These are phyloP conservation scores for Schizopygopsis pylzovi DNA, from an alignment of 2,797 vertebrate species.

Conservation along the genomic window DNA sequence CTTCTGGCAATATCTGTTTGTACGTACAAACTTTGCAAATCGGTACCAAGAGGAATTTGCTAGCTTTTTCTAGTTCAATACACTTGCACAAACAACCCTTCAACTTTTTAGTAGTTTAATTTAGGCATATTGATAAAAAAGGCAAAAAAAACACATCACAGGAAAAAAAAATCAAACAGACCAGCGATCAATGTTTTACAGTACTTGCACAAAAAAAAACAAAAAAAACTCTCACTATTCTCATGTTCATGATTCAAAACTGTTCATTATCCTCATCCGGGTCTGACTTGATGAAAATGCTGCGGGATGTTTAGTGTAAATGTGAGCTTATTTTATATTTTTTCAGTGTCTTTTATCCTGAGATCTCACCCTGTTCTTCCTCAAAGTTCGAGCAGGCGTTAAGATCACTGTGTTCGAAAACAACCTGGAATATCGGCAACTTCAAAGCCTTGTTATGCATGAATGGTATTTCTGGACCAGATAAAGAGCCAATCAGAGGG, in stretches of 20 bases:
- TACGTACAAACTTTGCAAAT: slow-evolving; percentile 10
- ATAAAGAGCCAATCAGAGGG: slow-evolving; percentile 74
- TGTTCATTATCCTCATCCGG: background rate
- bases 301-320: background rate
- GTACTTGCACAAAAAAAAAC: background rate
- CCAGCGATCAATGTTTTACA: slow-evolving; percentile 20
- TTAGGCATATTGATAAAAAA: slow-evolving; percentile 41
- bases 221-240: background rate
- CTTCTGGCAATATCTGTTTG: slow-evolving; percentile 2
- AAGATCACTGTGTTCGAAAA: slow-evolving; percentile 32
- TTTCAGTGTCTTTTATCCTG: background rate
- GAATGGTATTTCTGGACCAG: slow-evolving; percentile 57
- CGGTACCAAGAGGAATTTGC: slow-evolving; percentile 8
- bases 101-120: slow-evolving; percentile 12
- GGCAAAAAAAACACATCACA: slow-evolving; percentile 32
- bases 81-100: slow-evolving; percentile 44
- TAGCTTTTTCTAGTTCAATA: slow-evolving; percentile 17
- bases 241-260: no score
- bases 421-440: slow-evolving; percentile 54
- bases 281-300: background rate
- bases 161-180: slow-evolving; percentile 1
- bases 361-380: background rate
- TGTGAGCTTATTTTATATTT: background rate
- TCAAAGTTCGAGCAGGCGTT: slow-evolving; percentile 17
- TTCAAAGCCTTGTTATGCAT: slow-evolving; percentile 49